Conservation (phyloP, 2,797 vertebrate genomes). For the Apodemus agrarius region DNA sequence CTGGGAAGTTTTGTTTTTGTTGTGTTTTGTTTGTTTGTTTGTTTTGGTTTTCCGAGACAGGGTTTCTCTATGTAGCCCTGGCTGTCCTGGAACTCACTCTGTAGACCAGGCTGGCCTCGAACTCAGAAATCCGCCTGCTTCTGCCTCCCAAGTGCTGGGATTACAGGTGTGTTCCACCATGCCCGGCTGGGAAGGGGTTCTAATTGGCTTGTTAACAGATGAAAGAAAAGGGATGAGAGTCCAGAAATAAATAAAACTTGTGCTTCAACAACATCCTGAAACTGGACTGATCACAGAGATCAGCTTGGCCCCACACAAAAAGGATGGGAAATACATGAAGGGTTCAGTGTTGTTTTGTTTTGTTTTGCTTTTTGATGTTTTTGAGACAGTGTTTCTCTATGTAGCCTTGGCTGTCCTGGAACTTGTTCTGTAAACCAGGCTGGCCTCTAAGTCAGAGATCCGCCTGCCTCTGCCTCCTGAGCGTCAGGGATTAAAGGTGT, state of each 20-base stretch:
- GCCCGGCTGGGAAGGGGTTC: background rate
- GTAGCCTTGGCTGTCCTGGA: background rate
- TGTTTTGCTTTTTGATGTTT: background rate
- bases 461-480: background rate
- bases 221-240: background rate
- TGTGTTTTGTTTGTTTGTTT: too few species aligned
- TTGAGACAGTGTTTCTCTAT: background rate
- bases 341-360: background rate
- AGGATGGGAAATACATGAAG: background rate
- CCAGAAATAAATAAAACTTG: background rate
- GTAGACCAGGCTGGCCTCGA: background rate
- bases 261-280: background rate
- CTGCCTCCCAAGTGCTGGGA: background rate
- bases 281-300: background rate
- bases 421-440: background rate
- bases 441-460: background rate
- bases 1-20: too few species aligned
- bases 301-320: background rate
- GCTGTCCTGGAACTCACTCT: background rate
- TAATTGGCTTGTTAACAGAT: background rate
- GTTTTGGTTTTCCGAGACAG: too few species aligned
- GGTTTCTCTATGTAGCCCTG: background rate
- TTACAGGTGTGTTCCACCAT: background rate
- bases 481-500: background rate
- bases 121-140: background rate